Evolutionary conservation across 2,888 invertebrate species (phyloP), one percentile per base, ranked within the genome.

Genomic region (Pandemis heparana): DNA sequence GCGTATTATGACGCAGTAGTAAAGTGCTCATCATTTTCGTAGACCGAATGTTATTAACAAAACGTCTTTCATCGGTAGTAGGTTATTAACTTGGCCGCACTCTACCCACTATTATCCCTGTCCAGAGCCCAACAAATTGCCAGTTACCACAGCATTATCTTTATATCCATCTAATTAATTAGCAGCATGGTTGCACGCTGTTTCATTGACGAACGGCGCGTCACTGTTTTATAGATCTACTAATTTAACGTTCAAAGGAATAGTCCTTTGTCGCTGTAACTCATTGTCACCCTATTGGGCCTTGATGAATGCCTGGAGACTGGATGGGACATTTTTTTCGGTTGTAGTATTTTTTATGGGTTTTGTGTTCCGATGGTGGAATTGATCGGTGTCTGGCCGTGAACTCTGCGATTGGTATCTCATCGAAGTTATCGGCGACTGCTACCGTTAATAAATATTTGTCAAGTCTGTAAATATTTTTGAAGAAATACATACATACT

Each of bases 201-300:
- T 16, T 73, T 59, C 73, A 64, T 73, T 59, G 63, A 59, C n/a
- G 65, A 23, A 39, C 65, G 64, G 43, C 10, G 41, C 23, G 64
- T 60, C 64, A 65, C 8, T 63, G 53, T 62, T 73, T 74, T 70
- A 74, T 70, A 56, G 74, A 60, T 59, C 38, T 65, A 74, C 74
- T 65, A 74, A 74, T 74, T 70, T 74, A 74, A 74, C 60, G 68
- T 14, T 46, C 64, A 59, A 59, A 32, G 38, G 69, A 74, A 74
- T 74, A 63, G 65, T 51, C 53, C 69, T 70, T 51, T 61, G 70
- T 74, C 74, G 74, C 41, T 63, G 65, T 74, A 53, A 70, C 59
- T 74, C 74, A 74, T 74, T 74, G 74, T 74, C 69, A 65, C 74
- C 74, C 64, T 65, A 68, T 64, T 43, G 65, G 41, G 51, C n/a